Base-by-base conservation (phyloP, 2,888 invertebrate genomes). In the Ormyrus nitidulus region DNA sequence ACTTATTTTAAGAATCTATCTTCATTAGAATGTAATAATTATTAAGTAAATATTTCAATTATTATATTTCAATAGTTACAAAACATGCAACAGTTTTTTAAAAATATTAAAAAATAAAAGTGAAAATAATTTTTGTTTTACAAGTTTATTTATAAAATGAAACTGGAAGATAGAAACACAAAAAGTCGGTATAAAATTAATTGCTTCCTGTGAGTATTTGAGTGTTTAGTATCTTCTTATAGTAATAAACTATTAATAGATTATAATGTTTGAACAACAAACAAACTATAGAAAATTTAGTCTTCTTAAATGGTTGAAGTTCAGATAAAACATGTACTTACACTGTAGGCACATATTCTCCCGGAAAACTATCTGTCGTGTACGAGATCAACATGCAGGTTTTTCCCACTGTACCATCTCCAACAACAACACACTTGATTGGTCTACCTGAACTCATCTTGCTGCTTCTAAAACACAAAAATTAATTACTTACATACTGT, bases 341-440 rank as follows among this genome's bases (percentile, higher is more conserved):
- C 97, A 97, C 97, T 90, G 97, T 97, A 86, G 97, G 97, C 86
- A 97, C 96, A 93, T 97, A 97, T 95, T 97, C 97, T 83, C 96
- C 96, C 77, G 97, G 97, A 93, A 97, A 97, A 92, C 96, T 96
- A 89, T 97, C 96, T 84, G 97, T 97, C 61, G 97, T 97, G 91
- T 97, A 97, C 56, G 97, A 96, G 92, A 97, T 97, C 90, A 97
- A 92, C 95, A 97, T 96, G 91, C 97, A 97, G 76, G 97, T 97
- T 92, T 97, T 97, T 87, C 97, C 97, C 84, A 97, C 97, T 71
- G 97, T 97, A 86, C 97, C 97, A 92, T 97, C 97, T 84, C 97
- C 97, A 85, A 97, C 97, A 79, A 97, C 96, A 86, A 97, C 97
- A 93, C 97, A 96, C 91, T 97, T 97, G 90, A 97, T 96, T 86